Conservation (phyloP, 1,140 invertebrate species). For the Diachasma alloeum region DNA sequence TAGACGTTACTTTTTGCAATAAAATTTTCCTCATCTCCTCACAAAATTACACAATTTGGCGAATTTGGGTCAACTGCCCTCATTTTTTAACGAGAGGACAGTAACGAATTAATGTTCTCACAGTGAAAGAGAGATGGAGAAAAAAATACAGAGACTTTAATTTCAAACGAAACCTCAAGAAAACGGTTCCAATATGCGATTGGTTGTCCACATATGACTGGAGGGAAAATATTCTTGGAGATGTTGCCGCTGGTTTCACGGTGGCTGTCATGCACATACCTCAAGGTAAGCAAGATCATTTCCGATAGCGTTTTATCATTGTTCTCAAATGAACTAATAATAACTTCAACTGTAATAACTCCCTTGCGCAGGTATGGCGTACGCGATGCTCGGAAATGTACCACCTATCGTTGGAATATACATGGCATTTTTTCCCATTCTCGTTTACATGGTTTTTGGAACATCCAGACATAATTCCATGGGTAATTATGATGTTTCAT, state of each 20-base stretch:
- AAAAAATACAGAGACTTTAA: constrained; percentile 45
- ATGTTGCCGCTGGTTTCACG: constrained; percentile 71
- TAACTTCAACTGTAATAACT: no score
- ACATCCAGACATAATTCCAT: constrained; percentile 93
- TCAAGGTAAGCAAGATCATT: constrained; percentile 68
- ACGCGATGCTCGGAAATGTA: constrained; percentile 86
- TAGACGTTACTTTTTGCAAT: no score
- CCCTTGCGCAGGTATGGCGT: constrained; percentile 83
- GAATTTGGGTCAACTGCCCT: neutral
- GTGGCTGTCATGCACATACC: constrained; percentile 83
- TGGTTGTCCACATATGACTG: constrained; percentile 69
- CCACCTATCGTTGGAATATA: constrained; percentile 91
- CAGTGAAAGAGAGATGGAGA: constrained; percentile 42
- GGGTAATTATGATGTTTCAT: constrained; percentile 66
- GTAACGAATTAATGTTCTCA: constrained; percentile 15
- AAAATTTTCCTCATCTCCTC: neutral
- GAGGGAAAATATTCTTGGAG: constrained; percentile 65
- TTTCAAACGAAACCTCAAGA: constrained; percentile 42
- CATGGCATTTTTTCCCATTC: constrained; percentile 92
- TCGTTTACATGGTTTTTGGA: constrained; percentile 90
- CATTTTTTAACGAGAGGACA: neutral
- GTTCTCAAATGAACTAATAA: constrained; percentile 5
- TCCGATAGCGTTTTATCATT: constrained; percentile 16
- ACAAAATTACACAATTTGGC: no score
- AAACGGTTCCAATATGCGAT: constrained; percentile 63